These are phyloP conservation scores for Notocelia uddmanniana DNA, from an alignment of 2,888 invertebrate genomes.

Conservation along the genomic window DNA sequence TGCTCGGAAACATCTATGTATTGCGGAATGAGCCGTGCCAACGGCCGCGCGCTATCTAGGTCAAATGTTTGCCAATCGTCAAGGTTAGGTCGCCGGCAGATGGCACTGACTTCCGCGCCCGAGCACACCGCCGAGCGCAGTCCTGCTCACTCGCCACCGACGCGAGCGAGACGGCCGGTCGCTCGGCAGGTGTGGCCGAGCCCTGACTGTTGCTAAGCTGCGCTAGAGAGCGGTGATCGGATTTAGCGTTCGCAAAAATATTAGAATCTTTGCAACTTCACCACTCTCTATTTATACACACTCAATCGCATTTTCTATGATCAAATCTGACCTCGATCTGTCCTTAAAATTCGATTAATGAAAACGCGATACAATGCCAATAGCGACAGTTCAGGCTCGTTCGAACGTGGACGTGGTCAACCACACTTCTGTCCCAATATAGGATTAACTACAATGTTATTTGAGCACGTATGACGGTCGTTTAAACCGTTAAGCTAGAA, in stretches of 20 bases:
- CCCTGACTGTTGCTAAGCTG: slow-evolving; percentile 41
- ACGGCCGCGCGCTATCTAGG: slow-evolving; percentile 41
- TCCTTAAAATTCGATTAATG: slow-evolving; percentile 32
- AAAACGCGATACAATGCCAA: slow-evolving; percentile 41
- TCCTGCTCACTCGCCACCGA: slow-evolving; percentile 4
- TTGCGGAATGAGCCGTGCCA: slow-evolving; percentile 62
- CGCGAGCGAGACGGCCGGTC: slow-evolving; percentile 12
- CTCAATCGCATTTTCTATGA: slow-evolving; percentile 51
- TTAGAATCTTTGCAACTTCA: slow-evolving; percentile 42
- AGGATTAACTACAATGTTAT: neutral
- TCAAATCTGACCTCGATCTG: slow-evolving; percentile 44
- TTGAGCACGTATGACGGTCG: neutral
- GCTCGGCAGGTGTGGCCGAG: slow-evolving; percentile 22
- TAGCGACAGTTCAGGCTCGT: slow-evolving; percentile 36
- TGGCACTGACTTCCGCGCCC: slow-evolving; percentile 28
- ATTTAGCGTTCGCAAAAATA: slow-evolving; percentile 28
- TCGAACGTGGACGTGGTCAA: slow-evolving; percentile 16
- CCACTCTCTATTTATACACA: slow-evolving; percentile 55
- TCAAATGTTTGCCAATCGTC: slow-evolving; percentile 27
- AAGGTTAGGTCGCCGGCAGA: slow-evolving; percentile 36
- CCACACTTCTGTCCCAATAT: neutral
- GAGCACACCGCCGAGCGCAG: slow-evolving; percentile 7
- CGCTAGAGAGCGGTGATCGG: slow-evolving; percentile 33
- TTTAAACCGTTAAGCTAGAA: neutral
- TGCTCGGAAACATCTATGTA: slow-evolving; percentile 70